Conservation (phyloP, 2,113 vertebrate species). For the Macquaria ambigua region DNA sequence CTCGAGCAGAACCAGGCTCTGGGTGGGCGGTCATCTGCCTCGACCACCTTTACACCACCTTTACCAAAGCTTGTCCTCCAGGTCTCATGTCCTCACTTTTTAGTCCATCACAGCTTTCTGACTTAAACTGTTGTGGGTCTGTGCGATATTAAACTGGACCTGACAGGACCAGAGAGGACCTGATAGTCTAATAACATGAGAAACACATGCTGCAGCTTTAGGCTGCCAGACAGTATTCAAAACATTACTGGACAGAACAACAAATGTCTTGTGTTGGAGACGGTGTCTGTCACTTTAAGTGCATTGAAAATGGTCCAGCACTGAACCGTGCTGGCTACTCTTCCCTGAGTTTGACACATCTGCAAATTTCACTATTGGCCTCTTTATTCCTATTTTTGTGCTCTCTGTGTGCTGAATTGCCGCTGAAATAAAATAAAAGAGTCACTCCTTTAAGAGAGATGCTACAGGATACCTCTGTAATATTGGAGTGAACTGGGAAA, state of each 20-base stretch:
- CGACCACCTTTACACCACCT: too few species aligned
- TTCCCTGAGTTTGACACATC: slow-evolving; percentile 10
- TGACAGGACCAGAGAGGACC: not conserved
- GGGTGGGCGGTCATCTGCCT: too few species aligned
- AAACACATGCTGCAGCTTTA: not conserved
- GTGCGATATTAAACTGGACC: not conserved
- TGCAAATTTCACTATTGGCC: slow-evolving; percentile 3
- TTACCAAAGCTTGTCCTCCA: too few species aligned
- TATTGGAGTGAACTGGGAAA: not conserved
- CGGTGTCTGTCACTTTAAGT: not conserved
- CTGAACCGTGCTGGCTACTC: not conserved
- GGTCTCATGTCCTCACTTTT: not conserved
- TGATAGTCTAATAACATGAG: not conserved
- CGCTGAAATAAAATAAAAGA: not conserved
- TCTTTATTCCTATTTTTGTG: not conserved
- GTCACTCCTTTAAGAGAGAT: not conserved
- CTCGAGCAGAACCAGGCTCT: too few species aligned
- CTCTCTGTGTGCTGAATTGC: not conserved
- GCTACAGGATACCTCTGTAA: not conserved
- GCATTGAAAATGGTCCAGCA: slow-evolving; percentile 10
- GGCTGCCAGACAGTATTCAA: not conserved
- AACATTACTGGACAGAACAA: not conserved
- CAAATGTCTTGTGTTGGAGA: not conserved
- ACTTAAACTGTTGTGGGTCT: not conserved
- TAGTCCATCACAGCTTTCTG: not conserved